Percentiles rank a stretch among this genome's conserved stretches.
These are phyloP conservation scores for Eulemur rubriventer DNA, from an alignment of 2,797 vertebrate species.

Conservation along the genomic window DNA sequence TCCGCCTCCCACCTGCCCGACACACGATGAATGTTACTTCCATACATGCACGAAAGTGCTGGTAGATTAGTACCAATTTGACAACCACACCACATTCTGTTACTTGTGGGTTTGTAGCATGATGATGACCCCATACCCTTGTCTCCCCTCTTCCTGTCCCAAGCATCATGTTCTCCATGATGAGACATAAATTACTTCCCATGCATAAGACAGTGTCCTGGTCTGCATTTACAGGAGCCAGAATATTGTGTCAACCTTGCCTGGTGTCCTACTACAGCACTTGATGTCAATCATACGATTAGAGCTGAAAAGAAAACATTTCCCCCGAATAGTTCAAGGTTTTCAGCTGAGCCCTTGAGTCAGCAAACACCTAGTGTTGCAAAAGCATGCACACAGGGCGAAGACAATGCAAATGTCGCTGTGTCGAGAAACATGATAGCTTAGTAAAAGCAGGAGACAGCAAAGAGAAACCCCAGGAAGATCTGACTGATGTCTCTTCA, in stretches of 20 bases:
- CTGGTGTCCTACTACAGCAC: rapidly evolving
- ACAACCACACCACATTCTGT: too few species aligned
- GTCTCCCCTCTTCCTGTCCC: neutral
- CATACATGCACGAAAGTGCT: too few species aligned
- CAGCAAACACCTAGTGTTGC: too few species aligned
- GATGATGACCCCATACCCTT: rapidly evolving
- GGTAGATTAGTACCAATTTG: too few species aligned
- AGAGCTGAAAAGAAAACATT: neutral
- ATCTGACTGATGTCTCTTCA: rapidly evolving
- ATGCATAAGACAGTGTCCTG: too few species aligned
- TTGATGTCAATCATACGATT: neutral
- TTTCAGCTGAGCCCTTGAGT: neutral
- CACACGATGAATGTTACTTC: too few species aligned
- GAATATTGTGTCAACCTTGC: rapidly evolving
- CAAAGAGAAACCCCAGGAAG: neutral
- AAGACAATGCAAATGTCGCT: rapidly evolving
- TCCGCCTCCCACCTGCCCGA: too few species aligned
- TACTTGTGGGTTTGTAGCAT: neutral
- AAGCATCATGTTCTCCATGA: neutral
- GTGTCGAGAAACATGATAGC: neutral
- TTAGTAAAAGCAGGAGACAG: too few species aligned
- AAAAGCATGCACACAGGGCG: neutral
- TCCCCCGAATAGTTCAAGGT: neutral
- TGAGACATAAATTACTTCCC: too few species aligned
- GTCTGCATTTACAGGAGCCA: too few species aligned